Conservation (phyloP, 2,888 invertebrate species). For the Tachina grossa region DNA sequence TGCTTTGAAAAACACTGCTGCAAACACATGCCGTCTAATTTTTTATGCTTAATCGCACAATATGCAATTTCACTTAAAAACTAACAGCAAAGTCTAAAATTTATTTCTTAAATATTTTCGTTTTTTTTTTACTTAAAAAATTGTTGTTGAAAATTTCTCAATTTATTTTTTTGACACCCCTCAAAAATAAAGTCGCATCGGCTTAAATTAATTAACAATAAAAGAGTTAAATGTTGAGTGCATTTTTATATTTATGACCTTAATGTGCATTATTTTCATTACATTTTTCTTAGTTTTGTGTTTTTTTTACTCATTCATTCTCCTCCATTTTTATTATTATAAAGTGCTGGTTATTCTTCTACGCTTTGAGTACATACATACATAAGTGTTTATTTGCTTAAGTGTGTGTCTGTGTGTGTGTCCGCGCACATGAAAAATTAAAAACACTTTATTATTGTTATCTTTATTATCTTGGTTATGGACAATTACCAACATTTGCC, state of each 20-base stretch:
- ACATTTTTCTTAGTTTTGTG: background rate
- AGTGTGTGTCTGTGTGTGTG: slow-evolving; percentile 2
- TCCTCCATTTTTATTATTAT: slow-evolving; percentile 17
- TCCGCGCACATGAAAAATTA: slow-evolving; percentile 28
- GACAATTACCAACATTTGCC: slow-evolving; percentile 64
- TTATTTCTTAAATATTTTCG: too few species aligned
- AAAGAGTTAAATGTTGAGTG: slow-evolving; percentile 14
- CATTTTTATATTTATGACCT: slow-evolving; percentile 38
- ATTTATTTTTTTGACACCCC: background rate
- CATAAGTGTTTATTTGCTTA: background rate
- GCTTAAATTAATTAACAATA: slow-evolving; percentile 12
- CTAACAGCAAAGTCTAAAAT: too few species aligned
- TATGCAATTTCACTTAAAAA: too few species aligned
- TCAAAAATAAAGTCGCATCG: background rate
- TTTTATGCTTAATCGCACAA: too few species aligned
- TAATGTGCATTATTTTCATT: slow-evolving; percentile 9
- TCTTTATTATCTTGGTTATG: slow-evolving; percentile 62
- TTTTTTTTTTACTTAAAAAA: too few species aligned
- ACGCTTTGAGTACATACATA: background rate
- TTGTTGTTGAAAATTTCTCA: background rate
- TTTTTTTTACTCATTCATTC: slow-evolving; percentile 11
- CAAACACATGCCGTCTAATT: too few species aligned
- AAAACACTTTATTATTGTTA: slow-evolving; percentile 65
- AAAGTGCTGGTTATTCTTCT: slow-evolving; percentile 29
- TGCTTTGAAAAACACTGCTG: too few species aligned